Evolutionary conservation across 2,113 vertebrate genomes (phyloP).

Genomic region (Octodon degus): DNA sequence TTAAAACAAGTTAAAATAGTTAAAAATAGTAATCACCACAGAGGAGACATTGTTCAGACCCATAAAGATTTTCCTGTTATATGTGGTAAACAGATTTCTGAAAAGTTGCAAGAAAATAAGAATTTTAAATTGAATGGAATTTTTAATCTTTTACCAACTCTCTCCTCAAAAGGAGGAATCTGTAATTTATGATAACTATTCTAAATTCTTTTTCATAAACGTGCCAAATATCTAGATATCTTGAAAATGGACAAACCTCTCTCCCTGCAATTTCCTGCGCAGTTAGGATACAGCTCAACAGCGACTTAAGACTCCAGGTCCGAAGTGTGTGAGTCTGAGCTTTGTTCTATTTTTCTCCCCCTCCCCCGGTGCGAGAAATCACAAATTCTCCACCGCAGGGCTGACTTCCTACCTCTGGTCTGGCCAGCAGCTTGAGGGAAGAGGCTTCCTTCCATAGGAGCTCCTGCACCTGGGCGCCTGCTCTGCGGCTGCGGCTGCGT

Average conservation of each 20-base stretch:
- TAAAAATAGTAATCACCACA: not conserved
- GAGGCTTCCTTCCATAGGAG: not conserved
- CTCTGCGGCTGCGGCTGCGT: accelerated
- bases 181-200: not conserved
- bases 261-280: not conserved
- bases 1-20: not conserved
- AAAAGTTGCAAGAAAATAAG: slow-evolving; percentile 22
- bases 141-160: not conserved
- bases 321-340: not conserved
- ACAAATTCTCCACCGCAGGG: not conserved
- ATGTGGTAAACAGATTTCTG: not conserved
- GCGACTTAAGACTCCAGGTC: not conserved
- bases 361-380: not conserved
- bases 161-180: not conserved
- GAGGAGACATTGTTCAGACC: not conserved
- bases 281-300: not conserved
- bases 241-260: not conserved
- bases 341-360: not conserved
- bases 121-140: not conserved
- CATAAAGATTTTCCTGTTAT: not conserved
- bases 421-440: not conserved
- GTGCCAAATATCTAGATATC: not conserved
- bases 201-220: not conserved
- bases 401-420: not conserved
- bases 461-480: not conserved